A percentile compares a stretch with the other conserved stretches of the same genome.
These are phyloP conservation scores for Thera britannica DNA, from an alignment of 2,888 invertebrate species.

Conservation along the genomic window DNA sequence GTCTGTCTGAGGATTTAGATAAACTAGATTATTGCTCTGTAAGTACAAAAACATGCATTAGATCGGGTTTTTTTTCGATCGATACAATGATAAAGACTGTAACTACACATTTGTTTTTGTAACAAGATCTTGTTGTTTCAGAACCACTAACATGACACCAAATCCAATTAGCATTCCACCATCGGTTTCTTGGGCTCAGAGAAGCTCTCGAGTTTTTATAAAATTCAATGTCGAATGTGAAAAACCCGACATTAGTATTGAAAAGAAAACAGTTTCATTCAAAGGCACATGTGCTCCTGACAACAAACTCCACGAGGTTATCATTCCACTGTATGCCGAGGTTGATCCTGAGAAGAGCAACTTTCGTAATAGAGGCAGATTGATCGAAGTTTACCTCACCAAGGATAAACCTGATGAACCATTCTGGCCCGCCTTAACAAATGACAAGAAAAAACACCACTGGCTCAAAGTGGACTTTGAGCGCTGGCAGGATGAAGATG, in stretches of 20 bases:
- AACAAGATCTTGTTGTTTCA: slow-evolving; percentile 19
- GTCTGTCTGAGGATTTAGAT: too few relatives aligned
- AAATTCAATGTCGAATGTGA: slow-evolving; percentile 96
- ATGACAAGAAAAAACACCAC: slow-evolving; percentile 94
- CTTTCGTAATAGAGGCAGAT: slow-evolving; percentile 88
- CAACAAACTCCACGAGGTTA: slow-evolving; percentile 93
- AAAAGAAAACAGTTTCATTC: slow-evolving; percentile 88
- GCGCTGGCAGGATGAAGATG: slow-evolving; percentile 98
- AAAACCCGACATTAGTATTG: slow-evolving; percentile 89
- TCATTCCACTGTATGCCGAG: slow-evolving; percentile 92
- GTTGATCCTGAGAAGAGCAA: slow-evolving; percentile 92
- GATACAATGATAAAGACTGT: too few relatives aligned
- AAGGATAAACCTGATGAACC: slow-evolving; percentile 88
- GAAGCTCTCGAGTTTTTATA: slow-evolving; percentile 90
- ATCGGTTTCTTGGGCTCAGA: slow-evolving; percentile 97
- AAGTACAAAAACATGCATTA: too few relatives aligned
- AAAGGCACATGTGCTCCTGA: slow-evolving; percentile 94
- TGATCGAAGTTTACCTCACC: slow-evolving; percentile 88
- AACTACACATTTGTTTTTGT: background rate
- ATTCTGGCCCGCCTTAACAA: slow-evolving; percentile 94
- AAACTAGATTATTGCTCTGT: too few relatives aligned
- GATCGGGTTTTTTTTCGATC: too few relatives aligned
- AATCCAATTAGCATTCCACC: slow-evolving; percentile 78
- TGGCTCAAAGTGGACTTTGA: slow-evolving; percentile 99
- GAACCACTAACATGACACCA: slow-evolving; percentile 55